A percentile compares a stretch with the other conserved stretches of the same genome.
phyloP scores from a whole-genome alignment of 1,140 invertebrate genomes.

The Aleiodes sp. region DNA sequence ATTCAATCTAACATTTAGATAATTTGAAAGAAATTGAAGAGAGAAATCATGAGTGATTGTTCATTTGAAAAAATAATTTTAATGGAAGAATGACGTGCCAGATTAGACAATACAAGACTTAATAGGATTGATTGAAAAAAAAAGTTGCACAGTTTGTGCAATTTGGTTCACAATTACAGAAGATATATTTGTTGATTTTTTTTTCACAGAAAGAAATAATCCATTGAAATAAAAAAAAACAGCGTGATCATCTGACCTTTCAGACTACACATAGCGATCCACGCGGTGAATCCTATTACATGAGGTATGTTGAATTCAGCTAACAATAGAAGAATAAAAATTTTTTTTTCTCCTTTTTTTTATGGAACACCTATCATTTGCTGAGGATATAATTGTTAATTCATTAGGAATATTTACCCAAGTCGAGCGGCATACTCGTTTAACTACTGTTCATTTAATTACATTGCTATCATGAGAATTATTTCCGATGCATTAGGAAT shows the following conservation, averaged over 20 bases:
- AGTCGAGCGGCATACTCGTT: no score
- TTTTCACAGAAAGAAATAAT: not conserved
- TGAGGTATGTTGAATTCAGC: slow-evolving; percentile 60
- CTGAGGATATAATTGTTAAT: no score
- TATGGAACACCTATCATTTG: not conserved
- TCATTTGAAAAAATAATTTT: no score
- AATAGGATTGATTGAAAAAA: no score
- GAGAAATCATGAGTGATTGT: not conserved
- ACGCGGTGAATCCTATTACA: slow-evolving; percentile 69
- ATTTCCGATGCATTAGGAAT: no score
- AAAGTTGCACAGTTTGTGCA: no score
- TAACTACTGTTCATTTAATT: no score
- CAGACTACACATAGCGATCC: slow-evolving; percentile 68
- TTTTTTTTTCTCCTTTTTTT: not conserved
- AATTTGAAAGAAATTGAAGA: not conserved
- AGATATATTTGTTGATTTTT: not conserved
- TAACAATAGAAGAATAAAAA: slow-evolving; percentile 47
- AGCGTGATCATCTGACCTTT: slow-evolving; percentile 65
- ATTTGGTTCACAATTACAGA: not conserved
- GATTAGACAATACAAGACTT: not conserved
- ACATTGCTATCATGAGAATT: no score
- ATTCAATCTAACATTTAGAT: not conserved
- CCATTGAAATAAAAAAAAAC: no score
- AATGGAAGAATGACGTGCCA: slow-evolving; percentile 9
- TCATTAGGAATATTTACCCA: no score